Evolutionary conservation across 1,140 invertebrate genomes (phyloP).

Genomic region (Palaemon carinicauda): DNA sequence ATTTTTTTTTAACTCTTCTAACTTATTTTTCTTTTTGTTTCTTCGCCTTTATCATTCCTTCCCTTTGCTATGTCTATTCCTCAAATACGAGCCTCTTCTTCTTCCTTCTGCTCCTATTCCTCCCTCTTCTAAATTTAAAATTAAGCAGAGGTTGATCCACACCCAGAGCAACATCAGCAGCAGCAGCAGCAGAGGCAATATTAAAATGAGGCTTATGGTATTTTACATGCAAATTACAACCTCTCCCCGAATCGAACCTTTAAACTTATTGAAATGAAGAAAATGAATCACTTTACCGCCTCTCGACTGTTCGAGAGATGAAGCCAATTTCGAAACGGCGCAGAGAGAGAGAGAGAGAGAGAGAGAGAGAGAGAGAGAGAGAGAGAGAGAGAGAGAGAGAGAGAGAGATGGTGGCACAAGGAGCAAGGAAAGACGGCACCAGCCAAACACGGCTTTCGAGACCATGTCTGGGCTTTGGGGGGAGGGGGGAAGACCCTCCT

Average conservation of each 20-base stretch:
- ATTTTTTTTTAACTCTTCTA: too few relatives aligned
- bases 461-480: neutral
- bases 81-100: neutral
- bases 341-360: too few relatives aligned
- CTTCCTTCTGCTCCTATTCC: neutral
- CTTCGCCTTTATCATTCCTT: too few relatives aligned
- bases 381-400: too few relatives aligned
- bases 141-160: neutral
- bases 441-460: too few relatives aligned
- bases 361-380: too few relatives aligned
- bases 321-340: neutral
- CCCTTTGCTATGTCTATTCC: neutral
- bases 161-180: too few relatives aligned
- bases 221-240: constrained; percentile 4
- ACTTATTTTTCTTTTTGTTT: too few relatives aligned
- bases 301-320: neutral
- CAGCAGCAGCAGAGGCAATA: neutral
- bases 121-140: too few relatives aligned
- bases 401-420: too few relatives aligned
- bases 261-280: neutral
- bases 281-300: constrained; percentile 6
- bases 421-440: too few relatives aligned
- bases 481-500: neutral
- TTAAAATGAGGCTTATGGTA: neutral
- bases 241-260: neutral